These are phyloP conservation scores for Glyptemys insculpta DNA, from an alignment of 2,797 vertebrate species.

Conservation along the genomic window DNA sequence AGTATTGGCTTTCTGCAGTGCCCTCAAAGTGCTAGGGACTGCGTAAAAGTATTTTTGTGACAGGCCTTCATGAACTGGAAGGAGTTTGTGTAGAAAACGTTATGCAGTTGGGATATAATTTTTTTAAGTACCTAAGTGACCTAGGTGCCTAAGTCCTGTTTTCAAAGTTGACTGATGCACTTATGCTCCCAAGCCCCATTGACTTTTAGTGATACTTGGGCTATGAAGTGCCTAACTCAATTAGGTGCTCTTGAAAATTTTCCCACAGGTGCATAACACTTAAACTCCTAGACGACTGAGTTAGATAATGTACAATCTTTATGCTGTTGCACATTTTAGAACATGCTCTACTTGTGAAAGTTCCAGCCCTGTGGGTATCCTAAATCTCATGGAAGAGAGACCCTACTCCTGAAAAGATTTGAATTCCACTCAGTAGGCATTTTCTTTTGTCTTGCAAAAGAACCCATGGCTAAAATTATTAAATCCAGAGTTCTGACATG, in stretches of 20 bases:
- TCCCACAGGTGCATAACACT: too few species aligned
- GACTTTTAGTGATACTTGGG: too few species aligned
- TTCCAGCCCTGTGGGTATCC: background rate
- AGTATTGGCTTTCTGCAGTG: background rate
- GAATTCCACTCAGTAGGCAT: background rate
- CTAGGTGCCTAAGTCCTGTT: background rate
- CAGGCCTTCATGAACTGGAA: background rate
- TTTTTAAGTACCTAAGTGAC: background rate
- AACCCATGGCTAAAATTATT: background rate
- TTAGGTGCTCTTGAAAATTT: too few species aligned
- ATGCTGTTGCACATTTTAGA: too few species aligned
- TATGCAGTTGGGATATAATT: background rate
- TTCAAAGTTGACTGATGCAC: background rate
- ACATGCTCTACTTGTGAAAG: background rate
- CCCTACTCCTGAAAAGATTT: background rate
- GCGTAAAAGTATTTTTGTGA: background rate
- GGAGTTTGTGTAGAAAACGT: background rate
- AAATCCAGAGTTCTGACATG: background rate
- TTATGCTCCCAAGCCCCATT: background rate
- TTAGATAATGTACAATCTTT: too few species aligned
- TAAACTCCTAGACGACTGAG: too few species aligned
- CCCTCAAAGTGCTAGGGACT: background rate
- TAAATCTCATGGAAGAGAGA: background rate
- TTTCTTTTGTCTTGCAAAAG: background rate
- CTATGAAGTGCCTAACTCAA: too few species aligned